Evolutionary conservation across 2,113 vertebrate species (phyloP).

Genomic region (Saccopteryx bilineata): DNA sequence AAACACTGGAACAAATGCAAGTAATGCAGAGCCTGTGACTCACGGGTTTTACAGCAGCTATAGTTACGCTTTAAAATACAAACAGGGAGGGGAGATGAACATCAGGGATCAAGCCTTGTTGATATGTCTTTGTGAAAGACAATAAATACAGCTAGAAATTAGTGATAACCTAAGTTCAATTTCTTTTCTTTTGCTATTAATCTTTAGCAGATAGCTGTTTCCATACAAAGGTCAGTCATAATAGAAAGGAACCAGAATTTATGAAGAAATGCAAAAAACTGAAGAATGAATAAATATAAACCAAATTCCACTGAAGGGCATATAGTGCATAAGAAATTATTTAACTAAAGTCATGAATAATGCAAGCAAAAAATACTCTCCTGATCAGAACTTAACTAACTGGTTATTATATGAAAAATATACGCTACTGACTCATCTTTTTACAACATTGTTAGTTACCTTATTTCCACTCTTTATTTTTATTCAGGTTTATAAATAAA

Average conservation of each 20-base stretch:
- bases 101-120: neutral
- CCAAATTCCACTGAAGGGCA: neutral
- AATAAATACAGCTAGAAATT: neutral
- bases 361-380: neutral
- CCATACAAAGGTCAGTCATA: neutral
- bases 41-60: neutral
- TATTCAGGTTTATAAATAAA: neutral
- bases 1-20: neutral
- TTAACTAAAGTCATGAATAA: slow-evolving; percentile 1
- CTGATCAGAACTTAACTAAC: neutral
- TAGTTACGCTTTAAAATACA: neutral
- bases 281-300: neutral
- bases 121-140: neutral
- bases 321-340: neutral
- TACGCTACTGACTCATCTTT: neutral
- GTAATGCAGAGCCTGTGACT: neutral
- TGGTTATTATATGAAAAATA: neutral
- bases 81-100: neutral
- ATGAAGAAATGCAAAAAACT: neutral
- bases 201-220: neutral
- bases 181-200: neutral
- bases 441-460: neutral
- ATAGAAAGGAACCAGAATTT: neutral
- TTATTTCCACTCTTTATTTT: neutral
- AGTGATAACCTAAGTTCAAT: neutral